Conservation (phyloP, 1,140 invertebrate genomes). For the Paracyclopina nana region DNA sequence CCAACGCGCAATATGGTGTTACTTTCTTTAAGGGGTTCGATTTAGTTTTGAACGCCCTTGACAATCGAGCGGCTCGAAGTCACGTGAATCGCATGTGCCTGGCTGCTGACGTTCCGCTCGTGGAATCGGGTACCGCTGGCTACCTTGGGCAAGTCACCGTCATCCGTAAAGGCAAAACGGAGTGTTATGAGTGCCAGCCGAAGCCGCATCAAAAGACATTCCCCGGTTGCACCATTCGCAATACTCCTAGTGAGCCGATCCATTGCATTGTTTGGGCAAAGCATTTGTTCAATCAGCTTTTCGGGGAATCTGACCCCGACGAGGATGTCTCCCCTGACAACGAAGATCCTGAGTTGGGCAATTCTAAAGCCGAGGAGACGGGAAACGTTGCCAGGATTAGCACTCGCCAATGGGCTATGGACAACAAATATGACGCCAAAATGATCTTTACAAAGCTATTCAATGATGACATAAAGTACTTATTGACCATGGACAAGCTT, state of each 20-base stretch:
- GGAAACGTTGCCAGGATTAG: slow-evolving; percentile 58
- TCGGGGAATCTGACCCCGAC: slow-evolving; percentile 86
- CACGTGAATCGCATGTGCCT: slow-evolving; percentile 99
- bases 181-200: slow-evolving; percentile 92
- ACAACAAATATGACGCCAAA: slow-evolving; percentile 52
- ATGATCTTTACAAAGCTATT: slow-evolving; percentile 78
- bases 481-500: slow-evolving; percentile 80
- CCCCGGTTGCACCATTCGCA: slow-evolving; percentile 94
- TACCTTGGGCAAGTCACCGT: slow-evolving; percentile 70
- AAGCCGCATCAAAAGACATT: slow-evolving; percentile 78
- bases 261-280: slow-evolving; percentile 99
- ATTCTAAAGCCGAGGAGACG: slow-evolving; percentile 29
- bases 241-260: slow-evolving; percentile 97
- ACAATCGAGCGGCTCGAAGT: slow-evolving; percentile 85
- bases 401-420: slow-evolving; percentile 72
- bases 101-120: slow-evolving; percentile 70
- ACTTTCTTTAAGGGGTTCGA: slow-evolving; percentile 80
- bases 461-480: slow-evolving; percentile 81
- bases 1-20: slow-evolving; percentile 65
- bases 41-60: slow-evolving; percentile 88
- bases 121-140: slow-evolving; percentile 92
- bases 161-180: slow-evolving; percentile 44
- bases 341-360: slow-evolving; percentile 54
- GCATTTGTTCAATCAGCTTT: slow-evolving; percentile 95
- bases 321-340: slow-evolving; percentile 95